Percentiles rank a stretch among this genome's conserved stretches.
These are phyloP conservation scores for Dione vanillae DNA, from an alignment of 2,888 invertebrate genomes.

Conservation along the genomic window DNA sequence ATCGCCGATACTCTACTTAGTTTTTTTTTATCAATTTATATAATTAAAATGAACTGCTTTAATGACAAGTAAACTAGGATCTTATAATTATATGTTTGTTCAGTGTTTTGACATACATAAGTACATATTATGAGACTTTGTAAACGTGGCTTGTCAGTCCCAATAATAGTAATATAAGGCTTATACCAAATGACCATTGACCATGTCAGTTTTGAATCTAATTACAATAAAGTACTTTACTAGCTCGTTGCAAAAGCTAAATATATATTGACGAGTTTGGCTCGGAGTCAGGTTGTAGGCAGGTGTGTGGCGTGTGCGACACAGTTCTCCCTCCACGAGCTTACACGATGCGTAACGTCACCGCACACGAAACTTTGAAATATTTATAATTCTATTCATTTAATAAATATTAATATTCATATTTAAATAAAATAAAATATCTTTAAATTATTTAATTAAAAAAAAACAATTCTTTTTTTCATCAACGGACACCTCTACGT, in stretches of 20 bases:
- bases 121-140: constrained; percentile 4
- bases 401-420: no score
- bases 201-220: constrained; percentile 27
- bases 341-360: constrained; percentile 25
- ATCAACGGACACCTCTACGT: background rate
- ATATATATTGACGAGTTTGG: constrained; percentile 32
- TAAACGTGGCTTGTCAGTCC: constrained; percentile 15
- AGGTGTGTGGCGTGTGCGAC: constrained; percentile 41
- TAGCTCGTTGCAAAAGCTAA: constrained; percentile 31
- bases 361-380: background rate
- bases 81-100: constrained; percentile 16
- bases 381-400: background rate
- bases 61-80: background rate
- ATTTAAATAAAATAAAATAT: no score
- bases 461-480: background rate
- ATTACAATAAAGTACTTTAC: constrained; percentile 30
- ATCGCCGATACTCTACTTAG: background rate
- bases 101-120: constrained; percentile 2
- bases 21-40: background rate
- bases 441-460: no score
- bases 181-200: constrained; percentile 23
- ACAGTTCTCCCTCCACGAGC: constrained; percentile 22
- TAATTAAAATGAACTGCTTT: constrained; percentile 8
- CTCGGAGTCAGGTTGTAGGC: constrained; percentile 36
- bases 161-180: constrained; percentile 17